Evolutionary conservation across 2,888 invertebrate genomes (phyloP).

Genomic region (Rotaria macrura): DNA sequence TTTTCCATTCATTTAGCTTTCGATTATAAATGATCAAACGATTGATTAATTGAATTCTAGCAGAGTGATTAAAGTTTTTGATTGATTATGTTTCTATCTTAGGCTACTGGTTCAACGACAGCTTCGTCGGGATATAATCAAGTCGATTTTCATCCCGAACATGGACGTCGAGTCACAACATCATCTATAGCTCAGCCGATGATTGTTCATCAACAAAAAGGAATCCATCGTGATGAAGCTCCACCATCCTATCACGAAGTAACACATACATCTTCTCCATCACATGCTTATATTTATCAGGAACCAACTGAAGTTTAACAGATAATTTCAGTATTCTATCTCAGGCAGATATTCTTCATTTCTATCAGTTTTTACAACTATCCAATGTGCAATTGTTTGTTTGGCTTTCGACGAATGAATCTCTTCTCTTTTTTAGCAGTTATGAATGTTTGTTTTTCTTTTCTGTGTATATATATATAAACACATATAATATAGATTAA

Average conservation of each 20-base stretch:
- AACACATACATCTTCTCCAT: not conserved
- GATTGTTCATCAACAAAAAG: not conserved
- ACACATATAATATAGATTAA: no score
- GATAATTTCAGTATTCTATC: not conserved
- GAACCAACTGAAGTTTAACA: conserved; percentile 13
- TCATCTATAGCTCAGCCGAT: not conserved
- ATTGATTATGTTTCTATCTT: no score
- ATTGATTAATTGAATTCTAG: no score
- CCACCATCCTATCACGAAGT: conserved; percentile 8
- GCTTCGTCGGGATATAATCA: not conserved
- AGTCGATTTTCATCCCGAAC: not conserved
- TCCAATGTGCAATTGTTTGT: not conserved
- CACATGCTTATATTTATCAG: not conserved
- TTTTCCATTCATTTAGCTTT: no score
- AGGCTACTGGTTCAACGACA: not conserved
- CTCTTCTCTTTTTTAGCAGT: not conserved
- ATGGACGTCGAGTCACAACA: not conserved
- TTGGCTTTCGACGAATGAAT: not conserved
- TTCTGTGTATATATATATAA: not conserved
- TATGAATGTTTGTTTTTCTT: not conserved
- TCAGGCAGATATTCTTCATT: no score
- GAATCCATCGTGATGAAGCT: not conserved
- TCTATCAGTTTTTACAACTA: not conserved
- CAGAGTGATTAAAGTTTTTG: no score
- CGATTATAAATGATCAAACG: no score